Base-by-base conservation (phyloP, 37 sponge, comb jelly and placozoan genomes). In the Ianthella basta region DNA sequence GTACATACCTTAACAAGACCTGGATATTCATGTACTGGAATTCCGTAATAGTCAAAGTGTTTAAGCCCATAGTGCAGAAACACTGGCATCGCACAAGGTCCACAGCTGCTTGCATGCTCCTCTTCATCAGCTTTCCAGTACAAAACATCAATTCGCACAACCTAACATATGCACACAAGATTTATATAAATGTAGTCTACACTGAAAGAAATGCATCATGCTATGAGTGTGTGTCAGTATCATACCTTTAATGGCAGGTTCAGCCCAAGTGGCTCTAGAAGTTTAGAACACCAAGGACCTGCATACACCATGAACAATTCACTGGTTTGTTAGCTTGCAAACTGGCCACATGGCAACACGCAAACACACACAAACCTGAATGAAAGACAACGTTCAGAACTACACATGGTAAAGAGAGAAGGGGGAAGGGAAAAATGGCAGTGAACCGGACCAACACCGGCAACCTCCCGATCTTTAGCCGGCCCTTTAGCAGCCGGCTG, bases 1-100 rank as follows among this genome's bases (percentile, higher is more conserved):
- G 36, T 29, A 74, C 83, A 68, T 21, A 96, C 93, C 91, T 96
- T 96, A 16, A 91, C 4, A 0, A 94, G 73, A 16, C 94, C 97
- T 34, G 97, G 94, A 64, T 96, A 96, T 70, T 96, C 97, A 56
- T 70, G 60, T 5, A 87, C 39, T 20, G 94, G 94, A 59, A 90
- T 5, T 14, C 95, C 95, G 82, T 87, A 91, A 35, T 79, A 72
- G 35, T 78, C 56, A 5, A 32, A 21, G 20, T 61, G 32, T 25
- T 63, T 41, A 44, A 33, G 77, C 4, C 21, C 66, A 56, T 50
- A 30, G 21, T 27, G 30, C 25, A 92, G 79, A 35, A 91, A 95
- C 20, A 85, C 87, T 27, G 90, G 92, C 41, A 92, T 60, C 0
- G 60, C 63, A 36, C n/a, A 0, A 82, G 13, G 33, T n/a, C 55